Conservation (phyloP, 2,113 vertebrate genomes). For the Carassius auratus region DNA sequence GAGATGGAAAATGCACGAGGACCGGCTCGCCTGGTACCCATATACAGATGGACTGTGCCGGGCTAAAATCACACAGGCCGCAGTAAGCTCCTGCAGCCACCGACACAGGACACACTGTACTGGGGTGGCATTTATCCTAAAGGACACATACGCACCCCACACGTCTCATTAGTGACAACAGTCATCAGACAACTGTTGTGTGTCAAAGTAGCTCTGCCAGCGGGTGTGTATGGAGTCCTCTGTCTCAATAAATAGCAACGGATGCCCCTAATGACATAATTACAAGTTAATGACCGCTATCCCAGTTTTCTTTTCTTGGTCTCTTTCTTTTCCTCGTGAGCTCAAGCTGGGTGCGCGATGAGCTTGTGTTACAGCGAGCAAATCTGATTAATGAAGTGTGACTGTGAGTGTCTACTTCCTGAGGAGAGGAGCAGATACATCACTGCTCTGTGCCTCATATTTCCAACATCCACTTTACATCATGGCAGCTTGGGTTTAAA, state of each 20-base stretch:
- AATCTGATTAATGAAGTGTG: constrained; percentile 52
- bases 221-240: constrained; percentile 46
- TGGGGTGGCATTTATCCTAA: constrained; percentile 75
- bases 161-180: constrained; percentile 54
- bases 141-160: constrained; percentile 43
- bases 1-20: constrained; percentile 32
- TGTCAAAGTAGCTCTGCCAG: constrained; percentile 34
- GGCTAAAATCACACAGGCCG: constrained; percentile 84
- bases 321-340: constrained; percentile 37
- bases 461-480: constrained; percentile 37
- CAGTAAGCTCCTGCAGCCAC: constrained; percentile 77
- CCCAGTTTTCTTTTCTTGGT: constrained; percentile 65
- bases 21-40: constrained; percentile 61
- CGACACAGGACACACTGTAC: constrained; percentile 77
- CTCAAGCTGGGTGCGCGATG: constrained; percentile 67
- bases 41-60: constrained; percentile 72
- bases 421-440: constrained; percentile 41
- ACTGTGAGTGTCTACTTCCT: constrained; percentile 35
- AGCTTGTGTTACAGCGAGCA: constrained; percentile 39
- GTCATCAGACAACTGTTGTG: constrained; percentile 49
- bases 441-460: constrained; percentile 23
- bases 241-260: constrained; percentile 56
- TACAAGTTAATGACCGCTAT: constrained; percentile 73
- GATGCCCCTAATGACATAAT: constrained; percentile 72
- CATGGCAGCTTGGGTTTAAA: constrained; percentile 33